A percentile compares a stretch with the other conserved stretches of the same genome.
These are phyloP conservation scores for Sciurus vulgaris DNA, from an alignment of 2,797 vertebrate genomes.

Conservation along the genomic window DNA sequence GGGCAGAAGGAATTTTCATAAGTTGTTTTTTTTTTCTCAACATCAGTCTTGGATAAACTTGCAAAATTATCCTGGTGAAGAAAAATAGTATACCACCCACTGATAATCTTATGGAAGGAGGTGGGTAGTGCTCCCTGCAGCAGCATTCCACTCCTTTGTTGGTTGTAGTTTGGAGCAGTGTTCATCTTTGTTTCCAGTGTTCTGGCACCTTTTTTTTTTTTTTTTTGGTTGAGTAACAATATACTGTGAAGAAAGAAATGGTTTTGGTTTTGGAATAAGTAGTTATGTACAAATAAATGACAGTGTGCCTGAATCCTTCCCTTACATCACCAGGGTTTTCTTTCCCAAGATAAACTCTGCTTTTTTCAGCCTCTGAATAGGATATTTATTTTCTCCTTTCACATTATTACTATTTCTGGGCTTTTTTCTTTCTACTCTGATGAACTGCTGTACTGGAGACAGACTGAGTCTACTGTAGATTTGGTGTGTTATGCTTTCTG, in stretches of 20 bases:
- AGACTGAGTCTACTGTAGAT: not conserved
- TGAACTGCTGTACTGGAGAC: slow-evolving; percentile 35
- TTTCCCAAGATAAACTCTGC: slow-evolving; percentile 47
- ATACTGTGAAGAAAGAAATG: slow-evolving; percentile 3
- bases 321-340: not conserved
- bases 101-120: not conserved
- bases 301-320: not conserved
- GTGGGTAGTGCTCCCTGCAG: not conserved
- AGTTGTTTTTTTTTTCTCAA: not conserved
- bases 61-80: not conserved
- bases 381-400: slow-evolving; percentile 61
- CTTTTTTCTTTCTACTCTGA: slow-evolving; percentile 34
- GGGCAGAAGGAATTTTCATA: not conserved
- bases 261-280: slow-evolving; percentile 52
- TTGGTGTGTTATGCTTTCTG: slow-evolving; percentile 14
- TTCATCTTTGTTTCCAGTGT: not conserved
- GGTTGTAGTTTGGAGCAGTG: not conserved
- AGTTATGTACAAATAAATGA: slow-evolving; percentile 1
- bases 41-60: slow-evolving; percentile 8
- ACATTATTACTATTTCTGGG: slow-evolving; percentile 32
- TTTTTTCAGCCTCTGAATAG: slow-evolving; percentile 38
- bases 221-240: slow-evolving; percentile 12
- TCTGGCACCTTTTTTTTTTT: not conserved
- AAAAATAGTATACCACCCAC: not conserved
- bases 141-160: not conserved